These are phyloP conservation scores for Cryptoblepharus egeriae DNA, from an alignment of 2,797 vertebrate genomes.

Conservation along the genomic window DNA sequence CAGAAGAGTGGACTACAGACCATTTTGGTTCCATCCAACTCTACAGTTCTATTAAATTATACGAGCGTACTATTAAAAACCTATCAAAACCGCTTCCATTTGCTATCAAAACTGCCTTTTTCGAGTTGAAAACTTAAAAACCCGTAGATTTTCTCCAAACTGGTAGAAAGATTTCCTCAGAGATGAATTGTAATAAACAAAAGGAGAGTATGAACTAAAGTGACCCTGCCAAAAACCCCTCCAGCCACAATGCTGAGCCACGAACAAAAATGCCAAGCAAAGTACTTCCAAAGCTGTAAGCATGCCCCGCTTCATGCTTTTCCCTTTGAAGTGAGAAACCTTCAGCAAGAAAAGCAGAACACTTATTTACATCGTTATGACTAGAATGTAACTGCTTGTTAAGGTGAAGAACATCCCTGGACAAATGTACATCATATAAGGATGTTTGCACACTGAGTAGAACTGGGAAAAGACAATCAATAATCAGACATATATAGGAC, in stretches of 20 bases:
- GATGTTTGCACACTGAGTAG: neutral
- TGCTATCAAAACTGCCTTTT: neutral
- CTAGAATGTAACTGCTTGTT: neutral
- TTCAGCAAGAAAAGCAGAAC: neutral
- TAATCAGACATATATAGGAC: too few relatives aligned
- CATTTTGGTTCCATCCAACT: neutral
- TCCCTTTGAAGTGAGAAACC: neutral
- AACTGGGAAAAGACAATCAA: too few relatives aligned
- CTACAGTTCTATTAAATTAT: neutral
- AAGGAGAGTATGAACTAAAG: neutral
- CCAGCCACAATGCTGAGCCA: slow-evolving; percentile 1
- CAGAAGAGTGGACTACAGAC: neutral
- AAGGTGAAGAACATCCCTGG: neutral
- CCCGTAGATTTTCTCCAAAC: too few relatives aligned
- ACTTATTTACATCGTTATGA: neutral
- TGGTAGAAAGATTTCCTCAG: too few relatives aligned
- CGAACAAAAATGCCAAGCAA: neutral
- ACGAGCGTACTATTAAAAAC: too few relatives aligned
- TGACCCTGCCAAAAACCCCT: neutral
- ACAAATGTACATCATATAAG: neutral
- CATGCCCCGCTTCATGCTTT: neutral
- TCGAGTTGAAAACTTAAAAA: neutral
- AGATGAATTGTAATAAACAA: neutral
- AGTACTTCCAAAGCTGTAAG: slow-evolving; percentile 14
- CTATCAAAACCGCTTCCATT: neutral